These are phyloP conservation scores for Pitangus sulphuratus DNA, from an alignment of 2,797 vertebrate genomes.

Conservation along the genomic window DNA sequence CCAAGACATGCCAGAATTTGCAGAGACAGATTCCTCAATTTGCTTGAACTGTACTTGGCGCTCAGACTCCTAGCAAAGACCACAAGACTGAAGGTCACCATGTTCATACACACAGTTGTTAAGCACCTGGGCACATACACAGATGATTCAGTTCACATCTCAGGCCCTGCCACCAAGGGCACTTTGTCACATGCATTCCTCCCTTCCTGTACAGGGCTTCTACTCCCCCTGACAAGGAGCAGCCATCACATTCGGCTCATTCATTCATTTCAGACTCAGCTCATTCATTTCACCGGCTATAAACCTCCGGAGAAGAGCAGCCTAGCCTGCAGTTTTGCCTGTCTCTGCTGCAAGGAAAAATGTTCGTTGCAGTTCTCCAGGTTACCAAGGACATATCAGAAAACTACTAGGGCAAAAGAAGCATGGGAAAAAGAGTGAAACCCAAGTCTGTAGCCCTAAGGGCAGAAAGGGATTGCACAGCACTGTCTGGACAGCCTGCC, in stretches of 20 bases:
- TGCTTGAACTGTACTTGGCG: conserved; percentile 12
- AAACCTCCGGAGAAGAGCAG: not conserved
- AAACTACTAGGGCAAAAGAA: not conserved
- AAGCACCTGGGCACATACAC: not conserved
- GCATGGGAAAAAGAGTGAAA: conserved; percentile 9
- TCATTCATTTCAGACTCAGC: not conserved
- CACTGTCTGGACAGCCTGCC: conserved; percentile 9
- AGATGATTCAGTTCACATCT: not conserved
- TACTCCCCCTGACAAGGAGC: not conserved
- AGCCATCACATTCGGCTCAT: not conserved
- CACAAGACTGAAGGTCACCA: not conserved
- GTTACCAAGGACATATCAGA: not conserved
- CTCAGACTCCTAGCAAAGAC: conserved; percentile 15
- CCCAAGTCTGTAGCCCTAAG: not conserved
- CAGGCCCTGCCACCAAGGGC: not conserved
- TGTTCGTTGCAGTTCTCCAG: not conserved
- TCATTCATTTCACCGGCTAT: not conserved
- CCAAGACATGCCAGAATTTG: conserved; percentile 55
- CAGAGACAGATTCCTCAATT: conserved; percentile 34
- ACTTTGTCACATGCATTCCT: not conserved
- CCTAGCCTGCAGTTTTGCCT: not conserved
- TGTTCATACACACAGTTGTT: not conserved
- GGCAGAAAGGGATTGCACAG: not conserved
- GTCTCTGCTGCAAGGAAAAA: not conserved
- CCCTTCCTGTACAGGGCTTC: not conserved